Evolutionary conservation across 1,140 invertebrate genomes (phyloP), one percentile per base, ranked within the genome.

Genomic region (Pseudachorutes palmiensis): DNA sequence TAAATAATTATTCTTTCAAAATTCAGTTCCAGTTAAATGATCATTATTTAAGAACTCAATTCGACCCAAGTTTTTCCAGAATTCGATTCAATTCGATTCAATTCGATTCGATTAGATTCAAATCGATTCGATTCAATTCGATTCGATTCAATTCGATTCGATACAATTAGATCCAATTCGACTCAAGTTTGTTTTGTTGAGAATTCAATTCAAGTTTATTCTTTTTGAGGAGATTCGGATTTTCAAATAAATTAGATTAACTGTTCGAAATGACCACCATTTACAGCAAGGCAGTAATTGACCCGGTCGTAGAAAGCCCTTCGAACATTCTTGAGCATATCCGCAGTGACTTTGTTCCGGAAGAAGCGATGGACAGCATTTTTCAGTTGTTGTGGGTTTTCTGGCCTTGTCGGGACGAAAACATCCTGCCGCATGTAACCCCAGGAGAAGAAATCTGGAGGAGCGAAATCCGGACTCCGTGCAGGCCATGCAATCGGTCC

Each of bases 381-480:
- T 49, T 30, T 49, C 26, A 64, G 31, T 2, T 64, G 14, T 12
- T 28, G 19, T 3, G 22, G 2, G 12, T 5, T 55, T 2, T 2
- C 22, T 49, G 48, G 48, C n/a, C 24, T 58, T 3, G 30, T 66
- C 24, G 51, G 51, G 9, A 22, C 19, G 57, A 33, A 78, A 49
- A 78, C 73, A 64, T 74, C 74, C 48, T 63, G 69, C 71, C 76
- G 79, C 65, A 80, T 65, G 60, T 77, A 75, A 49, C 78, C 79
- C 79, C 77, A 79, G n/a, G 76, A 69, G 73, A 77, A 78, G 75
- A 77, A 81, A 75, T 81, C 78, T 26, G 76, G 63, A 29, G 75
- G 77, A 30, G 74, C 77, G 49, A 80, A 67, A 72, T 80, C 79
- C 30, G 76, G 76, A 57, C 76, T 79, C 65, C 78, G 70, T n/a